Base-by-base conservation (phyloP, 53 echinoderm and acorn worm species). In the Crossaster papposus region DNA sequence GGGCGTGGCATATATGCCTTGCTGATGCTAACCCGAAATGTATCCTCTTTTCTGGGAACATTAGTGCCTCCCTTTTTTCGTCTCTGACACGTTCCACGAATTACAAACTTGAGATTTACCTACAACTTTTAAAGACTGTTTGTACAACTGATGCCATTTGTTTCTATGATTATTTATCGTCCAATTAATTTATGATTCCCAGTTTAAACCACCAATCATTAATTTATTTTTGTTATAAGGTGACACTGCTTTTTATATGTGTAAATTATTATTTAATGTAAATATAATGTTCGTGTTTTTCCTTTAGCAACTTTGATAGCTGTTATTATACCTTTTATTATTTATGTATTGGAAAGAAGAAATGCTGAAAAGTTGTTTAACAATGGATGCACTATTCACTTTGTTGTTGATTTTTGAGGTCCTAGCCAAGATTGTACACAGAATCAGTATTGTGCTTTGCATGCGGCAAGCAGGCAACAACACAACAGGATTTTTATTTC, bases 181-280 rank as follows among this genome's bases (percentile, higher is more conserved):
- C 72, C 53, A 73, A 50, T 73, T 84, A 84, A 84, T 84, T 84
- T 84, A 84, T 84, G 72, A 71, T 84, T 52, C 20, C 31, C 30
- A 72, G 35, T 31, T 84, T 84, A 30, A 24, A 44, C 0, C 5
- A 15, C 28, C 34, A 38, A 72, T 38, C 58, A 11, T 58, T 84
- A 84, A 84, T 84, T 84, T 84, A 84, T 84, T 84, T n/a, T 36
- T 51, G 29, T 84, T 68, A 84, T 70, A 44, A 34, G 22, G 37
- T 4, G 12, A 58, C 58, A 58, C 14, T 34, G 50, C 5, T 36
- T 29, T 38, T 84, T 72, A 51, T 38, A 70, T 31, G 72, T 52
- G 72, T 71, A 65, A 84, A 71, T 84, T 84, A 84, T 84, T 84
- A n/a, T n/a, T 84, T 44, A 83, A 72, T 84, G 84, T 84, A 84